Base-by-base conservation (phyloP, 2,888 invertebrate genomes). In the Athalia rosae region DNA sequence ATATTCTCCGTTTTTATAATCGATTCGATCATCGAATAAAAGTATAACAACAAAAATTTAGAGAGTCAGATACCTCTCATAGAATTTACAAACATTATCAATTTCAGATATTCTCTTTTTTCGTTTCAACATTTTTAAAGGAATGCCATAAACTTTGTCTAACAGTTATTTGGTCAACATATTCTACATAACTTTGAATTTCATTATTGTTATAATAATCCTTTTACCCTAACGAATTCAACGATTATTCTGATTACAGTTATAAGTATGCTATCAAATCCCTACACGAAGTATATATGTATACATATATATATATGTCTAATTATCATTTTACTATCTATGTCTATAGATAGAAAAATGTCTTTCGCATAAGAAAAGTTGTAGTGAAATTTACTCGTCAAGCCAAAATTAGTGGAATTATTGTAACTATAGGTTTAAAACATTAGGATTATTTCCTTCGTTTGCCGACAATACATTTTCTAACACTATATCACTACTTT, bases 91-190 rank as follows among this genome's bases (percentile, higher is more conserved):
- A 71, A 71, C 45, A 13, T 11, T 45, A 41, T 4, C 50, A 58
- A 71, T 58, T 58, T 9, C 45, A 53, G 13, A 53, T 41, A 58
- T 58, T 58, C 7, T 58, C 28, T 28, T 28, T 28, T 28, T 28
- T 28, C 2, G 28, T 43, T 41, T 58, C 58, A 71, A 58, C 71
- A 58, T 58, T 43, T 71, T 58, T 45, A 11, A 71, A 11, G 7
- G 13, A 45, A 45, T 71, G 13, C 71, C 56, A 71, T 67, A 71
- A 56, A 56, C 13, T 71, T 71, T 71, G 56, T 71, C 56, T 67
- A 71, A 71, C 58, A 58, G 8, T 59, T 41, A 74, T 50, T 61
- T 74, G 74, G 74, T 74, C 74, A 74, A 74, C 74, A 62, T 61
- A 74, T 45, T 61, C 61, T 74, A 74, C 74, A 61, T 28, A 13